phyloP scores from a whole-genome alignment of 2,797 vertebrate genomes.

The Halcyon smyrnensis region DNA sequence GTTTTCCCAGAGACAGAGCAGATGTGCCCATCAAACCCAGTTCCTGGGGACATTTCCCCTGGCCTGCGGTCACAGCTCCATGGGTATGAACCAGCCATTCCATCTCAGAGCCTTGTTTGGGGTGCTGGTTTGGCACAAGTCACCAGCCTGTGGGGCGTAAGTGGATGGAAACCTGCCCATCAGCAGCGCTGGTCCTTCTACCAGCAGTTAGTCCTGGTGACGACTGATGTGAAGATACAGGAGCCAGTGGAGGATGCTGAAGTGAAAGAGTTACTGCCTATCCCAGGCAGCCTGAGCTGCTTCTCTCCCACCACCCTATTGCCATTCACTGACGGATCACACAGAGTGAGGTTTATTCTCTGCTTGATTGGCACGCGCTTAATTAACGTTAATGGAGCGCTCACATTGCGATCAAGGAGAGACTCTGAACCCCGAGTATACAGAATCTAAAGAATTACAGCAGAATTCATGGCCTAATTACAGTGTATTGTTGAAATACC shows the following conservation, averaged over 20 bases:
- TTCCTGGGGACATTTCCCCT: neutral
- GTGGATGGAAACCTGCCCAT: accelerated
- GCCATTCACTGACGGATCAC: neutral
- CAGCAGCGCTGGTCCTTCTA: accelerated
- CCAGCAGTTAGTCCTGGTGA: neutral
- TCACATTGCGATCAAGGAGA: constrained; percentile 56
- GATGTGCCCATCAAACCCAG: accelerated
- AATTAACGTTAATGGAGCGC: constrained; percentile 63
- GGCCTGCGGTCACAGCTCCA: neutral
- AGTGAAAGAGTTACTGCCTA: neutral
- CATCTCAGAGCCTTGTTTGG: neutral
- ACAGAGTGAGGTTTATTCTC: constrained; percentile 7
- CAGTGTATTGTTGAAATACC: constrained; percentile 70
- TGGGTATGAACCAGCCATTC: accelerated
- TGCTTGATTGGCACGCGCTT: constrained; percentile 46
- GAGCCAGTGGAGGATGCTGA: neutral
- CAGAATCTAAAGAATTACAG: constrained; percentile 70
- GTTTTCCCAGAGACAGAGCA: neutral
- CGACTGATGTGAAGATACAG: neutral
- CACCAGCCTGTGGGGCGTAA: accelerated
- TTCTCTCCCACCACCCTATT: neutral
- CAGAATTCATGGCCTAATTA: constrained; percentile 73
- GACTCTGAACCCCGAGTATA: constrained; percentile 60
- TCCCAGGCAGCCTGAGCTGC: neutral
- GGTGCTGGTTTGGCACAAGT: neutral